Evolutionary conservation across 2,113 vertebrate species (phyloP), one percentile per base, ranked within the genome.

Genomic region (Ranitomeya imitator): DNA sequence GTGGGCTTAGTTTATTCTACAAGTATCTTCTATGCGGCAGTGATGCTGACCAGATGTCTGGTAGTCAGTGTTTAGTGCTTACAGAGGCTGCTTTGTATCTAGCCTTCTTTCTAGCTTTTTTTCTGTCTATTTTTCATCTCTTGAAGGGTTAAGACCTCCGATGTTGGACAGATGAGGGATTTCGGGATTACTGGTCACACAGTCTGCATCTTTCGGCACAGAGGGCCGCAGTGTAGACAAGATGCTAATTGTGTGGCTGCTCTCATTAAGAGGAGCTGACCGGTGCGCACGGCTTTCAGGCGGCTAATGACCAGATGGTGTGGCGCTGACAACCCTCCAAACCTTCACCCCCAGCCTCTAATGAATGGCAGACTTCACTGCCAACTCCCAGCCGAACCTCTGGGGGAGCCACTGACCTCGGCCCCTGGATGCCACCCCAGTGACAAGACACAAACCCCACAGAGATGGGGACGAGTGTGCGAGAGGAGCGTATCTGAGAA

Each of bases 301-400:
- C 79, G 59, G 86, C 69, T 88, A 88, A 88, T 88, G 86, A 83
- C 86, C 86, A 88, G 86, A 88, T 88, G 86, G 86, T 83, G n/a
- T 73, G 65, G 21, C 16, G 54, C 51, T 79, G 54, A 55, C 55
- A 69, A 14, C 11, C 23, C 55, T 76, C 52, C 60, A 83, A 67
- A 63, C 23, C 71, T 79, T 79, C 63, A 86, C 78, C 78, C 78
- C n/a, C n/a, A 81, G 51, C 85, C 86, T 3, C 54, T 87, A 87
- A 87, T 87, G 86, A 87, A 82, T 45, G 54, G 31, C 60, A 51
- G 51, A 11, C 80, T 8, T 80, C 21, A 2, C 80, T 65, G 80
- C 80, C 80, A 83, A 83, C 31, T 83, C 21, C 80, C 16, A 57
- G 18, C 12, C 57, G 26, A 14, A 6, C 18, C 57, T n/a, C 7